Evolutionary conservation across 2,113 vertebrate species (phyloP).

Genomic region (Heterotilapia buettikoferi): DNA sequence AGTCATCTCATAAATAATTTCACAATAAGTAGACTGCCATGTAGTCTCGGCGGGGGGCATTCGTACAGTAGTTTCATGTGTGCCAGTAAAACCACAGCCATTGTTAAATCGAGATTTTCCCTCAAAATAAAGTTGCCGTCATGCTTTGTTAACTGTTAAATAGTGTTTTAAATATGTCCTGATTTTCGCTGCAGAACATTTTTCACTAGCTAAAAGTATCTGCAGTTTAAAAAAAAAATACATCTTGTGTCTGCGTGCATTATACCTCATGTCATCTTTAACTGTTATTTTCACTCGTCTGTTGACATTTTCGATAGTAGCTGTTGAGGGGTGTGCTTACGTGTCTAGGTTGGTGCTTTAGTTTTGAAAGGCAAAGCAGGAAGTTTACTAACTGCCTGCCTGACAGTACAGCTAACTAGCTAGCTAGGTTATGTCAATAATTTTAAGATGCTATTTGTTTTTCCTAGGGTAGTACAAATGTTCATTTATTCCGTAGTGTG

Average conservation of each 20-base stretch:
- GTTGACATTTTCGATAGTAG: neutral
- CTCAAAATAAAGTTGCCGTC: neutral
- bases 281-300: neutral
- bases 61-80: neutral
- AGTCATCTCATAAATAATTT: neutral
- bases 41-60: neutral
- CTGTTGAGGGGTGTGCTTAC: neutral
- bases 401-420: constrained; percentile 7
- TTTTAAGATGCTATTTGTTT: neutral
- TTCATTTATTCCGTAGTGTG: neutral
- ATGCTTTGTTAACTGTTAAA: neutral
- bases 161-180: neutral
- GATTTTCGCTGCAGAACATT: neutral
- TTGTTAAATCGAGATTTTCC: neutral
- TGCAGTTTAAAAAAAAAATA: neutral
- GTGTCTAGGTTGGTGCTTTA: constrained; percentile 25
- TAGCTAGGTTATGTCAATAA: neutral
- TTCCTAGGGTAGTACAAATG: fast-evolving
- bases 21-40: constrained; percentile 13
- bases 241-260: neutral
- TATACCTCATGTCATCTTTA: neutral
- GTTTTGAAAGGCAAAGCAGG: constrained; percentile 54
- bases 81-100: neutral
- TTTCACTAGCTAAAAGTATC: neutral
- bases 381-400: constrained; percentile 13